Percentiles rank a stretch among this genome's conserved stretches.
Conservation (phyloP, 2,888 invertebrate genomes). For the Cremastinae sp. region DNA sequence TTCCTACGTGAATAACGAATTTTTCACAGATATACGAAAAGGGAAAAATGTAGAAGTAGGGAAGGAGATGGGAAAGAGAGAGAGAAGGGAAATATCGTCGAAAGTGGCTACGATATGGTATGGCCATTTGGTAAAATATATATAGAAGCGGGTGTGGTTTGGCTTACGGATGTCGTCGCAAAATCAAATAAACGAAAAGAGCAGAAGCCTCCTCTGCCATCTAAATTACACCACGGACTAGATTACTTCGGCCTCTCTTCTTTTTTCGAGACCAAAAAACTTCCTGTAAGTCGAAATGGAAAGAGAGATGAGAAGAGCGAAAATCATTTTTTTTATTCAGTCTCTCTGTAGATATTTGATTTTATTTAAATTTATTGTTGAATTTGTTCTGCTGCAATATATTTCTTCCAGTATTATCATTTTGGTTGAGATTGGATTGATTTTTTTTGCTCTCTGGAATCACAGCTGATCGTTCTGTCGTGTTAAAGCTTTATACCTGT, state of each 20-base stretch:
- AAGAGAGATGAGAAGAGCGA: not conserved
- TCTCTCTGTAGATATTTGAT: no score
- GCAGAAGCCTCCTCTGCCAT: slow-evolving; percentile 22
- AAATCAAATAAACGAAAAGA: slow-evolving; percentile 45
- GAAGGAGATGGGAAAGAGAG: slow-evolving; percentile 12
- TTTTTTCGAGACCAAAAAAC: slow-evolving; percentile 28
- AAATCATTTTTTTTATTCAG: no score
- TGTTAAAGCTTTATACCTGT: no score
- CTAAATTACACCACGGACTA: slow-evolving; percentile 47
- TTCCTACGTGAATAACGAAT: slow-evolving; percentile 43
- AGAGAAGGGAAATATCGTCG: slow-evolving; percentile 4
- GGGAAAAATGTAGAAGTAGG: not conserved
- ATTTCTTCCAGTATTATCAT: no score
- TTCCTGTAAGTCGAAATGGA: not conserved
- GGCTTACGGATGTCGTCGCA: slow-evolving; percentile 45
- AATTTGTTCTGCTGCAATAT: no score
- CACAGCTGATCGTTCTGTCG: no score
- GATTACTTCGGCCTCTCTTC: slow-evolving; percentile 27
- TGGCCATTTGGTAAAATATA: slow-evolving; percentile 18
- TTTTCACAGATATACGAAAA: slow-evolving; percentile 22
- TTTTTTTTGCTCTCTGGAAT: no score
- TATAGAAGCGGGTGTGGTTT: slow-evolving; percentile 26
- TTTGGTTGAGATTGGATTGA: no score
- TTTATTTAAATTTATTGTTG: no score
- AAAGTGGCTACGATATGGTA: slow-evolving; percentile 6